Conservation (phyloP, 2,888 invertebrate species). For the Cheiracanthium punctorium region DNA sequence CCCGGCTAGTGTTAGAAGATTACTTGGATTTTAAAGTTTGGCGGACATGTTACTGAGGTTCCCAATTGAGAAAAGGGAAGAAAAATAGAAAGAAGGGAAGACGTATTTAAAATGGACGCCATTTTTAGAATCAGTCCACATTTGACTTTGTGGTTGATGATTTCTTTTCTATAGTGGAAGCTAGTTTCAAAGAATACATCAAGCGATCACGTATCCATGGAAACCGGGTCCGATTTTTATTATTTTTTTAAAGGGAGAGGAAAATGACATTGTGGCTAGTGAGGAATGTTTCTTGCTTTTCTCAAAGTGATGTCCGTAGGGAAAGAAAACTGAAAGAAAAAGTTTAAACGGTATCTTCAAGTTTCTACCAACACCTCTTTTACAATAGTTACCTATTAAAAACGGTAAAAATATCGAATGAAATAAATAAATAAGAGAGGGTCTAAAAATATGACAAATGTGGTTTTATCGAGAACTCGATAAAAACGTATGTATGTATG, state of each 20-base stretch:
- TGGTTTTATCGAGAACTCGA: not conserved
- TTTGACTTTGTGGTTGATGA: slow-evolving; percentile 36
- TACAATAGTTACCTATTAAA: not conserved
- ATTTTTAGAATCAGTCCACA: slow-evolving; percentile 37
- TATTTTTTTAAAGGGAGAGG: slow-evolving; percentile 35
- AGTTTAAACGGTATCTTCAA: not conserved
- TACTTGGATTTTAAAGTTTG: not conserved
- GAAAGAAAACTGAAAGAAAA: not conserved
- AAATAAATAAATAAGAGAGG: not conserved
- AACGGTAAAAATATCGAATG: not conserved
- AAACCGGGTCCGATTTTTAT: slow-evolving; percentile 48
- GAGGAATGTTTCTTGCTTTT: not conserved
- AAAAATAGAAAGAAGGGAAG: not conserved
- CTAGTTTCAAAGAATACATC: slow-evolving; percentile 35
- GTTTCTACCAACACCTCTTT: not conserved
- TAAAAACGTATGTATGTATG: not conserved
- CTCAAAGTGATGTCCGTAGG: slow-evolving; percentile 2
- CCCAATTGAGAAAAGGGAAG: slow-evolving; percentile 22
- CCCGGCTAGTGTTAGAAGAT: not conserved
- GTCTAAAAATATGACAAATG: not conserved
- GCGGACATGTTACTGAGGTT: not conserved
- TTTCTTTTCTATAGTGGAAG: slow-evolving; percentile 30
- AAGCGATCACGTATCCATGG: slow-evolving; percentile 29
- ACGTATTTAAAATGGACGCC: slow-evolving; percentile 34
- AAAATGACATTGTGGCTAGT: not conserved